phyloP scores from a whole-genome alignment of 1,140 invertebrate genomes.

The Temnothorax curvispinosus region DNA sequence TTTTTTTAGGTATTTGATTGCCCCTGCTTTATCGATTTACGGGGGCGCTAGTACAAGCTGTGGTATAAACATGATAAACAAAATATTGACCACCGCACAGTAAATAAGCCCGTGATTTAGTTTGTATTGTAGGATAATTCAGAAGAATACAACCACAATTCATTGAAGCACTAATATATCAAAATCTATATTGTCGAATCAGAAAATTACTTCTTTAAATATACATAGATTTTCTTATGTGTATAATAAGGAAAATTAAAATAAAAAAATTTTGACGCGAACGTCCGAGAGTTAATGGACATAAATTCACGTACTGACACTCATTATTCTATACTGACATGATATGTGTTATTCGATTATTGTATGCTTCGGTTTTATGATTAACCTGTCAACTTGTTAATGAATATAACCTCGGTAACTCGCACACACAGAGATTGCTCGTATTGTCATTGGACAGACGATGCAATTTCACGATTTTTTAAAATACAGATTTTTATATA shows the following conservation, averaged over 20 bases:
- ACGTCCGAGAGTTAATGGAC: background rate
- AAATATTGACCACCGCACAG: background rate
- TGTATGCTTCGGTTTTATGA: background rate
- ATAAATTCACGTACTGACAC: background rate
- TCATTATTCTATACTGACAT: background rate
- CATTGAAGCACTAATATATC: background rate
- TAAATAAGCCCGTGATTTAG: background rate
- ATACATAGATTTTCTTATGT: background rate
- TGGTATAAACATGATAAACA: background rate
- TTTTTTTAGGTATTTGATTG: background rate
- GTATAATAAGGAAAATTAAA: background rate
- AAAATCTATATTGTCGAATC: background rate
- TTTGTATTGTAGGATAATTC: background rate
- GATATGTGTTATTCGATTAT: background rate
- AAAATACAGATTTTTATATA: background rate
- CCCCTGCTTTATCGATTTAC: conserved; percentile 16
- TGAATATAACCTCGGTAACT: conserved; percentile 24
- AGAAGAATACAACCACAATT: background rate
- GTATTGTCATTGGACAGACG: background rate
- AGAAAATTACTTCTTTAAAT: background rate
- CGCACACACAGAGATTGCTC: background rate
- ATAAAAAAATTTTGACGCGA: background rate
- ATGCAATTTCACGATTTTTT: background rate
- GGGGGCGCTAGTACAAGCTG: background rate
- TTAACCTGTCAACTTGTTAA: conserved; percentile 1